These are phyloP conservation scores for Onychostruthus taczanowskii DNA, from an alignment of 2,113 vertebrate genomes.

Conservation along the genomic window DNA sequence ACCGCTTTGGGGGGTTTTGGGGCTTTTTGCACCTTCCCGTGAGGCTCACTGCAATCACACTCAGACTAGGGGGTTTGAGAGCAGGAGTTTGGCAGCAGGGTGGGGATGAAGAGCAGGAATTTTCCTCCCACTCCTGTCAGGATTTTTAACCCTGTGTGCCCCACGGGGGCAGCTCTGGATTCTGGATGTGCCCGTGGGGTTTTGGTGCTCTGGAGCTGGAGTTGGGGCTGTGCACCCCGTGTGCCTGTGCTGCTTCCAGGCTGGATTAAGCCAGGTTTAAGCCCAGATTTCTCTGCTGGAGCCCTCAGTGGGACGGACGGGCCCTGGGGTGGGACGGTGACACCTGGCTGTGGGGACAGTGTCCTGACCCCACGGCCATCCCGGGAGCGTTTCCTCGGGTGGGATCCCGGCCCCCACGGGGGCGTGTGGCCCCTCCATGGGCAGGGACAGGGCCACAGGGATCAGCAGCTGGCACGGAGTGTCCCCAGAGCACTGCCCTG, in stretches of 20 bases:
- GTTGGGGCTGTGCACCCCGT: rapidly evolving
- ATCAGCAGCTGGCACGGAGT: rapidly evolving
- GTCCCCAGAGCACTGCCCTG: rapidly evolving
- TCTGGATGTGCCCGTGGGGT: rapidly evolving
- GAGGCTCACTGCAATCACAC: too few relatives aligned
- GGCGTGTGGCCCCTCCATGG: rapidly evolving
- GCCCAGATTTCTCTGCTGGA: rapidly evolving
- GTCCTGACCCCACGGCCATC: rapidly evolving
- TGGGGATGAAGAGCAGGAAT: neutral
- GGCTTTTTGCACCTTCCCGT: neutral
- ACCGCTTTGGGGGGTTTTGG: neutral
- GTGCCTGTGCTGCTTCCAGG: neutral
- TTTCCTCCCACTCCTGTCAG: neutral
- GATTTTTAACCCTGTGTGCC: neutral
- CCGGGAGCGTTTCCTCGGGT: neutral
- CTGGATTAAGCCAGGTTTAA: neutral
- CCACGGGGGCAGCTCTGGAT: rapidly evolving
- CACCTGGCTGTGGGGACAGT: neutral
- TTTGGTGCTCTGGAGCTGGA: rapidly evolving
- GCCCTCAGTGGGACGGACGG: neutral
- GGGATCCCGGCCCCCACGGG: rapidly evolving
- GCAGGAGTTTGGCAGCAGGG: neutral
- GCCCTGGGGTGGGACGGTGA: neutral
- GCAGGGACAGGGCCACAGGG: neutral
- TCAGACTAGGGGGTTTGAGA: rapidly evolving